Evolutionary conservation across 2,888 invertebrate species (phyloP), one percentile per base, ranked within the genome.

Genomic region (Cataglyphis livida): DNA sequence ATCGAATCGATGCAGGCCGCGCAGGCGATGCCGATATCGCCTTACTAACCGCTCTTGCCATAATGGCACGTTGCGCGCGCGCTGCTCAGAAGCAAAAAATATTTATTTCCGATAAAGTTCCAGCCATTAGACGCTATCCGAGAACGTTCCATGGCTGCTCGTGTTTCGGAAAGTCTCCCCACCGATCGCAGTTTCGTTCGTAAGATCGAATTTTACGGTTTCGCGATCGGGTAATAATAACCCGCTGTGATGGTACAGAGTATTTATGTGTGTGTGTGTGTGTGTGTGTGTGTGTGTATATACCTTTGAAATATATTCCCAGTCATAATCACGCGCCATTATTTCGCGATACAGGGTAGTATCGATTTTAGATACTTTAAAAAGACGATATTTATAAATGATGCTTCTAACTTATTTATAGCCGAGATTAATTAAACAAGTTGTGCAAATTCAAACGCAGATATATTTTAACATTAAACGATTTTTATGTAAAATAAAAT

Each of bases 41-140:
- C 66, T 76, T 61, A 68, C 82, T 68, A 78, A 62, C 82, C 78
- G 78, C 62, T 71, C 71, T 78, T n/a, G 44, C 44, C 25, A 44
- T 59, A 78, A 59, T 44, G 35, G 25, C 38, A 38, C 71, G 48
- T 35, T 18, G 59, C 48, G 48, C 48, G 48, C 48, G 48, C 48
- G 15, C 15, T 70, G 44, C 44, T n/a, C 48, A 44, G 10, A 12
- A 59, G 35, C 59, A 78, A 78, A 78, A 78, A 78, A 78, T 78
- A 78, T 71, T 71, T 78, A 78, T 78, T 78, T 78, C 71, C 78
- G 70, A 78, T 78, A 78, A 78, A 70, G 59, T 71, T 59, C 35
- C 71, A 71, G n/a, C 78, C 71, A 71, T 78, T 71, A 78, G 44
- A 71, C 44, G 59, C 38, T 59, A 62, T 21, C 32, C 71, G 78